Base-by-base conservation (phyloP, 2,113 vertebrate species). In the Oncorhynchus gorbuscha region DNA sequence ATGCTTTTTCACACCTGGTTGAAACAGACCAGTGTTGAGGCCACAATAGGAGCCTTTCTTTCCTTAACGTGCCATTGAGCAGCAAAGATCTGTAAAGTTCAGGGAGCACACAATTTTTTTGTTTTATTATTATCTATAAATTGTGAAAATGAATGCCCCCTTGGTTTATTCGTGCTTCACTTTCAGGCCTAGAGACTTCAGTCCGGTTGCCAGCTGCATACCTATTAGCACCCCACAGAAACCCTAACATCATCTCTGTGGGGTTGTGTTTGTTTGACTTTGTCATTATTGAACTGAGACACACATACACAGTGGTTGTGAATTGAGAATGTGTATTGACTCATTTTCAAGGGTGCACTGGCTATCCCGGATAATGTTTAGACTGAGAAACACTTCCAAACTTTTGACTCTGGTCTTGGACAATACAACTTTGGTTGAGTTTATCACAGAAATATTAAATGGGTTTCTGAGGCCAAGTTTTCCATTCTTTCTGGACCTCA, bases 121-220 rank as follows among this genome's bases (percentile, higher is more conserved):
- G 86, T 83, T 89, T 90, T 85, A 81, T 87, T 80, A 78, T 87
- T 90, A 89, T 90, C 84, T 89, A 91, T 90, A 91, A 92, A 88
- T 89, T 85, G 81, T 82, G 83, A 89, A 90, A 90, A 86, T 80
- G 82, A 90, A 89, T 73, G 86, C 83, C 71, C 67, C 79, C 28
- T 28, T 72, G 81, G 84, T 92, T 92, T 92, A 92, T 92, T 89
- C 90, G 87, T 79, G 78, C 84, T 90, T 70, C 70, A 35, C 58
- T 73, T 71, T 61, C 76, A 49, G 77, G 79, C 79, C 78, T 70
- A 32, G 83, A 83, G 85, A 80, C 78, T 87, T 74, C 69, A n/a
- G 51, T 82, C 77, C 62, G 45, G 69, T 22, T 83, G 85, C 85
- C 90, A 86, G 84, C 88, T 85, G 84, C 74, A 69, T 79, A 71